phyloP scores from a whole-genome alignment of 2,113 vertebrate genomes.

The Sturnus vulgaris region DNA sequence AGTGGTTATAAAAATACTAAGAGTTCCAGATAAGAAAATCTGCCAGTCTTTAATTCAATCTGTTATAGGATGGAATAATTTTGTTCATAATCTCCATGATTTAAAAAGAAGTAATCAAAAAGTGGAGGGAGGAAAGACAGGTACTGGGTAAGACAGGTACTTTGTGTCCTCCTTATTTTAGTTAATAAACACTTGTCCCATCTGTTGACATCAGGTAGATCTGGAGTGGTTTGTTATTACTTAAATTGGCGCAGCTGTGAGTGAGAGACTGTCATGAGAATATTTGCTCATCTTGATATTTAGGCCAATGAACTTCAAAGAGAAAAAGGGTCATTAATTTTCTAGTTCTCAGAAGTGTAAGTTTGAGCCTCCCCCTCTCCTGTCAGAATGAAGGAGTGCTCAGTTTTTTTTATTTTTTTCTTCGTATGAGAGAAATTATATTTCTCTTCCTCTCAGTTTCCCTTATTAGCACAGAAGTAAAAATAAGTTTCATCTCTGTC shows the following conservation, averaged over 20 bases:
- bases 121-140: not conserved
- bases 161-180: not conserved
- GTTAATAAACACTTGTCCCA: not conserved
- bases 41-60: not conserved
- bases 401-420: not conserved
- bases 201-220: not conserved
- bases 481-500: not conserved
- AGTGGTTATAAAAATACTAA: not conserved
- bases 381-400: not conserved
- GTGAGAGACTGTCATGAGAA: not conserved
- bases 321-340: conserved; percentile 20
- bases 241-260: not conserved
- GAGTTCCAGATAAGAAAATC: not conserved
- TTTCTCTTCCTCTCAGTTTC: not conserved
- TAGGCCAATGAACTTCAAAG: conserved; percentile 5
- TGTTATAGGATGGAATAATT: not conserved
- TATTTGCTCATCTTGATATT: not conserved
- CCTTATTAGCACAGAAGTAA: not conserved
- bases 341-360: not conserved
- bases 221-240: not conserved
- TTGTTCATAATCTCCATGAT: not conserved
- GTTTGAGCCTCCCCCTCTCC: not conserved
- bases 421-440: not conserved
- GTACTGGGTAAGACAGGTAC: not conserved
- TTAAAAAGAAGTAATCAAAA: not conserved